Evolutionary conservation across 2,113 vertebrate species (phyloP), one percentile per base, ranked within the genome.

Genomic region (Felis chaus): DNA sequence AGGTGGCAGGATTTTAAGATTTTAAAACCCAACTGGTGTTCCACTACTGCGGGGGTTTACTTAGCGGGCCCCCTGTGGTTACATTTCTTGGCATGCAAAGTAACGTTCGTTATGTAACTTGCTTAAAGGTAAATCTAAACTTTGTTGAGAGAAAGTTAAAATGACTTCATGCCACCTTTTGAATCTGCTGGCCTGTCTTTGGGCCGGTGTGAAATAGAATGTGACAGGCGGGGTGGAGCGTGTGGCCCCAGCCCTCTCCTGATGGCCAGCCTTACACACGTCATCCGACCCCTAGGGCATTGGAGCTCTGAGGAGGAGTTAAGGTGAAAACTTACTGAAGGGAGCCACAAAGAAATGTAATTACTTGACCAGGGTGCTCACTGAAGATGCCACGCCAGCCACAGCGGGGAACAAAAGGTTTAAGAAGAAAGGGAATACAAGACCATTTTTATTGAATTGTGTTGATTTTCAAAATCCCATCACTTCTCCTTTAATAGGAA

Each of bases 121-220:
- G 36, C 81, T 92, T 48, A 55, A 63, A 84, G 27, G 50, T 53
- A 93, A 84, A 74, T 57, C 71, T 78, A 45, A 55, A 95, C 73
- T 71, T 76, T 25, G 50, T 86, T 71, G 53, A 57, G 61, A 84
- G 80, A 45, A 6, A 69, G 23, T 94, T 66, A 55, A 76, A 85
- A 69, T 73, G 68, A 55, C 53, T 50, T 69, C 9, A 11, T 79
- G n/a, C 48, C 33, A 2, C 25, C 36, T 91, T 84, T 89, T 74
- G 55, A 27, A 27, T 84, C 50, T 66, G 53, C 57, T 45, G 63
- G 48, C 65, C 50, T 78, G 2, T 53, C 76, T 81, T 53, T 36
- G 71, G 74, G 21, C 31, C 7, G 21, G 21, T 23, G 21, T 3
- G 57, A 61, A 23, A 61, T 8, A 61, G 41, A 81, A 27, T 33